A percentile compares a stretch with the other conserved stretches of the same genome.
These are phyloP conservation scores for Pterobdella sp. DNA, from an alignment of 2,888 invertebrate species.

Conservation along the genomic window DNA sequence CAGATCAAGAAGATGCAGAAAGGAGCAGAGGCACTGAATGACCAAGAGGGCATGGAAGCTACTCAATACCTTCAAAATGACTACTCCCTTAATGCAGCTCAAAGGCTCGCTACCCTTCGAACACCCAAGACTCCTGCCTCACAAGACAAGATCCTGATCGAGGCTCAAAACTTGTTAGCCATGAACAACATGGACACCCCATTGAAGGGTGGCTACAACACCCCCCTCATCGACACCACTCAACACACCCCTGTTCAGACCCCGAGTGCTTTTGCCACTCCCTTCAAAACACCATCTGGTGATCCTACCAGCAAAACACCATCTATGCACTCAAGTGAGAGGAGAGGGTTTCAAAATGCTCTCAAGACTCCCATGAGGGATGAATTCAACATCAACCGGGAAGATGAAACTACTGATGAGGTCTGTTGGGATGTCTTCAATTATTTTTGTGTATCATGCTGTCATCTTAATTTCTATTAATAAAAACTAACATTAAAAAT, in stretches of 20 bases:
- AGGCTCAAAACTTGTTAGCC: slow-evolving; percentile 97
- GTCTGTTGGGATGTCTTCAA: too few species aligned
- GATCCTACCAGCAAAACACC: slow-evolving; percentile 20
- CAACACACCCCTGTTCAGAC: slow-evolving; percentile 61
- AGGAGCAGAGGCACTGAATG: slow-evolving; percentile 57
- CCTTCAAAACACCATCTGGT: slow-evolving; percentile 46
- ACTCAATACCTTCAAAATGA: slow-evolving; percentile 82
- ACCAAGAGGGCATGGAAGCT: slow-evolving; percentile 66
- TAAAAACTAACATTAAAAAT: background rate
- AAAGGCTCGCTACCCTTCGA: slow-evolving; percentile 56
- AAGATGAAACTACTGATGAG: slow-evolving; percentile 54
- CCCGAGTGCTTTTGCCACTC: slow-evolving; percentile 49
- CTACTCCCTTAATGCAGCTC: slow-evolving; percentile 63
- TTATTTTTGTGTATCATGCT: background rate
- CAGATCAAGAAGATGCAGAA: slow-evolving; percentile 59
- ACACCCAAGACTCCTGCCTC: slow-evolving; percentile 74
- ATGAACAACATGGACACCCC: slow-evolving; percentile 95
- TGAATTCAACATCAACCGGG: slow-evolving; percentile 86
- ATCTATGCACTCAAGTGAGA: slow-evolving; percentile 36
- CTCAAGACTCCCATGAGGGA: slow-evolving; percentile 74
- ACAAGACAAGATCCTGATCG: slow-evolving; percentile 66
- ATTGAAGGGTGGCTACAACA: slow-evolving; percentile 86
- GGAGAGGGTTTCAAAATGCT: slow-evolving; percentile 42
- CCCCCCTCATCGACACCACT: slow-evolving; percentile 84
- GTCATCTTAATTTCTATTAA: background rate